Evolutionary conservation across 2,797 vertebrate species (phyloP), one percentile per base, ranked within the genome.

Genomic region (Clarias platycephalus): DNA sequence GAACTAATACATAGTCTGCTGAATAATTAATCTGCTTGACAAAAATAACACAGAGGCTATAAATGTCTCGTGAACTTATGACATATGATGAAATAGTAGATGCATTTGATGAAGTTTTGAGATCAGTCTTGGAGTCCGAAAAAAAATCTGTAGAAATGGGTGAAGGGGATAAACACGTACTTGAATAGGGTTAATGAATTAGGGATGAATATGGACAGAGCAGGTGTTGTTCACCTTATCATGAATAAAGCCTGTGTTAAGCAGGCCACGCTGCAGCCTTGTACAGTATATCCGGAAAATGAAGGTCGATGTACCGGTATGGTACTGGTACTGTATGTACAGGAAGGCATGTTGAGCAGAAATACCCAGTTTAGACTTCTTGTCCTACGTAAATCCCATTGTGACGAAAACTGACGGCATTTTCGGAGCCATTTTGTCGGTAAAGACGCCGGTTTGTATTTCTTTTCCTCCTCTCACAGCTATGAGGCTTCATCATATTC

Each of bases 341-440:
- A 62, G 3, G 18, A 84, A 57, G 66, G 24, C 74, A 58, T 37
- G 31, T 7, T 44, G 8, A 22, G 57, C 31, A 62, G 20, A 82
- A 55, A 49, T 5, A 28, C n/a, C 40, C n/a, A 4, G 26, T 37
- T 55, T 8, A 49, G 16, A 63, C 34, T 31, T 53, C 66, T 7
- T 66, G 28, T 60, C 66, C 55, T 67, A 58, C 12, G 40, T 20
- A 63, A 62, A 72, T 64, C n/a, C 31, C 1, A 68, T 31, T 28
- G 28, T 22, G 49, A 16, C 18, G 0, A 28, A 83, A 66, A 83
- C 22, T 16, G 66, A 40, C 64, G 55, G 22, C n/a, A 49, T 77
- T 75, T 71, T 49, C 82, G 85, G 85, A 44, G 67, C 80, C 55
- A 81, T 78, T 79, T 83, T 79, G 34, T 82, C 5, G 13, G 28